Base-by-base conservation (phyloP, 2,797 vertebrate species). In the Tachyglossus aculeatus region DNA sequence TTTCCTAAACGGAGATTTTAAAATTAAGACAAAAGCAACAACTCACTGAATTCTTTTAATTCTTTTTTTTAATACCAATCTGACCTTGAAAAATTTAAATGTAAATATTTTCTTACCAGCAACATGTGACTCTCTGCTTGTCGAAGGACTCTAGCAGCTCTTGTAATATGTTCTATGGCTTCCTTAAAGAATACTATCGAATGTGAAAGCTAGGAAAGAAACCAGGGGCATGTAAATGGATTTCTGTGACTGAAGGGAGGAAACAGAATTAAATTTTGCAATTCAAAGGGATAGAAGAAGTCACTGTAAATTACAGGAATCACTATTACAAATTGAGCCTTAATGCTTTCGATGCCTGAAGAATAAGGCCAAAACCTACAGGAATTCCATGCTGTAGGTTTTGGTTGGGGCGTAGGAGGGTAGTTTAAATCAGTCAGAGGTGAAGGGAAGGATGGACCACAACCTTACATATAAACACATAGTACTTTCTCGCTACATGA, bases 151-250 rank as follows among this genome's bases (percentile, higher is more conserved):
- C 91, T 78, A 12, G 84, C 44, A 3, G 86, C 84, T 69, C 91
- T 87, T 15, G 64, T 44, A 3, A 90, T 71, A 36, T 93, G 91
- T 8, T 90, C 60, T 19, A 91, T 33, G 29, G 88, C 84, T 67
- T 91, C 89, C 62, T 80, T 88, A 69, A 93, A 92, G 77, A 90
- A 91, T 6, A 93, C 85, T 18, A 84, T 37, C 7, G 82, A 33
- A 21, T 69, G 63, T 33, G 68, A 70, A 43, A 68, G 41, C 84
- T 91, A 47, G 38, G 13, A 21, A 59, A 67, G 41, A 22, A 80
- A 48, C 45, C 0, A 11, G 7, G 7, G 29, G 58, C 7, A 71
- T 40, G 39, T 25, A 2, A 34, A 21, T 5, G 19, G 24, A 21
- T 34, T 8, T 29, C 12, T 27, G 39, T 9, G 14, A 8, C 5